Base-by-base conservation (phyloP, 2,888 invertebrate genomes). In the Liopterus haemorrhoidalis region DNA sequence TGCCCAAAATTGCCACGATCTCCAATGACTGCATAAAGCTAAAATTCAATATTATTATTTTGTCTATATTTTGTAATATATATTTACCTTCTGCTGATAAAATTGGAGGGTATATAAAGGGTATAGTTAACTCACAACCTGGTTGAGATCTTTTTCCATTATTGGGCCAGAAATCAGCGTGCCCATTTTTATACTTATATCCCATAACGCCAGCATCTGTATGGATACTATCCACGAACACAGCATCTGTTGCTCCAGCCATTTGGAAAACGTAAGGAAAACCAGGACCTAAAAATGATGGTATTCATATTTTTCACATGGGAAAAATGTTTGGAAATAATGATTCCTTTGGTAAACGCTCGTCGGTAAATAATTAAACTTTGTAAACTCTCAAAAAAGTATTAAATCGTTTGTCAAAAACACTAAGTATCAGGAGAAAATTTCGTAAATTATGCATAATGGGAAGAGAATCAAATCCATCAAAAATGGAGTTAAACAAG, bases 131-230 rank as follows among this genome's bases (percentile, higher is more conserved):
- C 0, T 77, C 76, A 50, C 78, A 78, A 0, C 78, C 78, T 0
- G 78, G 78, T 52, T 78, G 78, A n/a, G 71, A 58, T 40, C 74
- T 70, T 54, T 70, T 72, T 1, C 78, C 78, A 0, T 73, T 71
- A 49, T 78, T 78, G 0, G 78, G 78, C 78, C 78, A 78, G 62
- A 78, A 78, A 55, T 78, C 78, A 0, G 67, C 76, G 0, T 75
- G 75, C 1, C 77, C 79, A 0, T 77, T 76, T 11, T 66, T 61
- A 1, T 73, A 70, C 0, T 76, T 77, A 0, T 77, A 76, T 0
- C 78, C 79, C 46, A 77, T 78, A 0, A 71, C 67, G 19, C 78
- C 77, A 0, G 78, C 77, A 53, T 32, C 32, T 16, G 32, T 32
- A 15, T 32, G 32, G 11, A 32, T 32, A 3, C n/a, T 15, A 19